Evolutionary conservation across 2,113 vertebrate species (phyloP).

Genomic region (Dunckerocampus dactyliophorus): DNA sequence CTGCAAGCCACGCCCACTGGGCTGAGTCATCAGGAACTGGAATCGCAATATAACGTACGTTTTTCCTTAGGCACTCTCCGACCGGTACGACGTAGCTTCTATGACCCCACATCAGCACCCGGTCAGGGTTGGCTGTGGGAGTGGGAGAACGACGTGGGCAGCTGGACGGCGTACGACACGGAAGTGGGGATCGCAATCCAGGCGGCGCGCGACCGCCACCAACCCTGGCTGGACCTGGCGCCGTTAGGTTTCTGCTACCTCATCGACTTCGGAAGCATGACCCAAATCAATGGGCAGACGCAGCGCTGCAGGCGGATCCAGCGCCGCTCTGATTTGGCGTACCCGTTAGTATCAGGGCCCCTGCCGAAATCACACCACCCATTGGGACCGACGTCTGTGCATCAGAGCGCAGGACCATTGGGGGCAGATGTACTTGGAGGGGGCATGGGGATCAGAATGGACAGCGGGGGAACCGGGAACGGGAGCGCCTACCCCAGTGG

Average conservation of each 20-base stretch:
- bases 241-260: conserved; percentile 97
- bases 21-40: no score
- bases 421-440: conserved; percentile 71
- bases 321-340: conserved; percentile 85
- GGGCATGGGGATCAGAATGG: conserved; percentile 66
- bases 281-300: conserved; percentile 94
- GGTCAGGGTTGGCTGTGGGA: conserved; percentile 97
- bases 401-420: conserved; percentile 58
- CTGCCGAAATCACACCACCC: conserved; percentile 78
- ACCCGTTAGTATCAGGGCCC: conserved; percentile 84
- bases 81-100: conserved; percentile 91
- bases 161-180: conserved; percentile 96
- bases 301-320: conserved; percentile 88
- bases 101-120: conserved; percentile 90
- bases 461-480: conserved; percentile 55
- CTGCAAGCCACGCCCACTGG: no score
- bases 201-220: conserved; percentile 93
- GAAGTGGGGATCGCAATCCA: conserved; percentile 97
- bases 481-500: conserved; percentile 74
- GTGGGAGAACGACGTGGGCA: conserved; percentile 92
- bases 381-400: conserved; percentile 67
- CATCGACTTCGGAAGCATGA: conserved; percentile 97
- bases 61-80: conserved; percentile 84
- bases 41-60: background rate
- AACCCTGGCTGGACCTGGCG: conserved; percentile 95